Conservation (phyloP, 1,140 invertebrate genomes). For the Chlorops oryzae region DNA sequence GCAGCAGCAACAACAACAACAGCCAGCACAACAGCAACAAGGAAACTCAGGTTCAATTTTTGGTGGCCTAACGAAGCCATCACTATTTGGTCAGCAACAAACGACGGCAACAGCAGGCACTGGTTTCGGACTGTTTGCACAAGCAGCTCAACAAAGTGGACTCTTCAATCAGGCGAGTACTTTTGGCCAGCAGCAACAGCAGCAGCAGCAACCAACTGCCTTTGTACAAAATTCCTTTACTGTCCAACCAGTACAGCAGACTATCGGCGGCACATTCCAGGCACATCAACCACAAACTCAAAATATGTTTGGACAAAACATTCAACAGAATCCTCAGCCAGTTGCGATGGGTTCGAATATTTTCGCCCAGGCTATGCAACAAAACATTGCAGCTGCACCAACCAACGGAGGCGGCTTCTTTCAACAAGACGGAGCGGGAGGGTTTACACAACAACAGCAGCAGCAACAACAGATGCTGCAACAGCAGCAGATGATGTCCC, state of each 20-base stretch:
- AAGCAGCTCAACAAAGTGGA: slow-evolving; percentile 18
- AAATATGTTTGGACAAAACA: slow-evolving; percentile 6
- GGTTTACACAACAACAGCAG: not conserved
- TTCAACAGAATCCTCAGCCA: not conserved
- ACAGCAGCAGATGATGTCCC: slow-evolving; percentile 8
- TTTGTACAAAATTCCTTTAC: slow-evolving; percentile 5
- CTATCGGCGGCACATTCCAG: not conserved
- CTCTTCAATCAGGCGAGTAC: slow-evolving; percentile 18
- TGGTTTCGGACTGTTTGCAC: slow-evolving; percentile 15
- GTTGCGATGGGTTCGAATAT: not conserved
- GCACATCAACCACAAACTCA: not conserved
- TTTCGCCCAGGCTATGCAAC: not conserved
- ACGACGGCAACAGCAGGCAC: slow-evolving; percentile 2
- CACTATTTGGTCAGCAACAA: slow-evolving; percentile 4
- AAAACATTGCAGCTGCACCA: not conserved
- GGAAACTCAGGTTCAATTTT: not conserved
- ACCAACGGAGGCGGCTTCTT: not conserved
- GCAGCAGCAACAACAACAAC: slow-evolving; percentile 11
- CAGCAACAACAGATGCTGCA: slow-evolving; percentile 2
- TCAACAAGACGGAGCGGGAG: not conserved
- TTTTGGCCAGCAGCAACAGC: slow-evolving; percentile 15
- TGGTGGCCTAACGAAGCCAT: not conserved
- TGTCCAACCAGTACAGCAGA: not conserved
- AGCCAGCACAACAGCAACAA: slow-evolving; percentile 4
- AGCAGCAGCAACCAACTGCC: slow-evolving; percentile 1